Evolutionary conservation across 2,888 invertebrate species (phyloP).

Genomic region (Oscheius sp.): DNA sequence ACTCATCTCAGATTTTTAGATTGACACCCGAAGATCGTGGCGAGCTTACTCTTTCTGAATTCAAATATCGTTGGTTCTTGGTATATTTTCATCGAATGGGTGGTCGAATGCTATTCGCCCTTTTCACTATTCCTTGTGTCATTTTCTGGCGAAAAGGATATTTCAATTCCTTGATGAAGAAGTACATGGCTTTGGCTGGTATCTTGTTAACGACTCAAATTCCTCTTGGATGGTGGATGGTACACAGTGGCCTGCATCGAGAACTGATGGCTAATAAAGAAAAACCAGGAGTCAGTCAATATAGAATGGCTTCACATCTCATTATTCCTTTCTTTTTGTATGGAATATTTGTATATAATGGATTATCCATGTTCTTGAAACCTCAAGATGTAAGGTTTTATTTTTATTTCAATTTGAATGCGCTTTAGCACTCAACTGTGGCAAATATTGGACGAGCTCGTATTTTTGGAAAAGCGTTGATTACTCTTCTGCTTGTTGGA

Average conservation of each 20-base stretch:
- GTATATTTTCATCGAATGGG: slow-evolving; percentile 5
- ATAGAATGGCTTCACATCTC: slow-evolving; percentile 2
- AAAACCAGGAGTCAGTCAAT: slow-evolving; percentile 14
- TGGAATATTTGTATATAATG: slow-evolving; percentile 4
- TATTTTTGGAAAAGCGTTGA: background rate
- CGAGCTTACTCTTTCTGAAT: background rate
- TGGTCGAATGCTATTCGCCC: background rate
- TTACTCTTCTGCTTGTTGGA: slow-evolving; percentile 4
- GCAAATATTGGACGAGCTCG: slow-evolving; percentile 6
- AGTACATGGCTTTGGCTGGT: background rate
- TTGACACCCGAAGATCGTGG: background rate
- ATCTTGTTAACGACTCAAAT: background rate
- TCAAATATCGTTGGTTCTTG: slow-evolving; percentile 4
- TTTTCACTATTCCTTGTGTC: background rate
- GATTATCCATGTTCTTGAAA: background rate
- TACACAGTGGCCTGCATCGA: background rate
- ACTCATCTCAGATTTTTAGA: background rate
- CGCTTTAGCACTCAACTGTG: background rate
- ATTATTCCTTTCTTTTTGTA: background rate
- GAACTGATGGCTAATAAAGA: background rate
- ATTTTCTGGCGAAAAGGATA: slow-evolving; percentile 2
- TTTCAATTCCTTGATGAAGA: background rate
- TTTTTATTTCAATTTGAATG: background rate
- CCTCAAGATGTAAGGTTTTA: background rate
- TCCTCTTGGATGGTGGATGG: slow-evolving; percentile 7